Conservation (phyloP, 2,113 vertebrate species). For the Cygnus buccinator region DNA sequence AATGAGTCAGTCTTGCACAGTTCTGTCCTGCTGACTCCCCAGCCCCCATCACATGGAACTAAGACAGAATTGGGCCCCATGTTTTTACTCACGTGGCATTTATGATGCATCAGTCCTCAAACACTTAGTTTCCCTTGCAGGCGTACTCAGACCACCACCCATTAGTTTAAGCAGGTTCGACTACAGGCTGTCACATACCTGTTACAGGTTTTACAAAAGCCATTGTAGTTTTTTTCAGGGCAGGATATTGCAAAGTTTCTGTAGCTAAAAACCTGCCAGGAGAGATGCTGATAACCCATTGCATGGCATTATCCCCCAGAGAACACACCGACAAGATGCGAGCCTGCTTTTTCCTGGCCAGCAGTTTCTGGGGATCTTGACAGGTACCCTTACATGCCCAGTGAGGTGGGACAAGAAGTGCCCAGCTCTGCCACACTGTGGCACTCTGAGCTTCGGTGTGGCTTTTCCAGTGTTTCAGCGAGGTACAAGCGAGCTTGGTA, state of each 20-base stretch:
- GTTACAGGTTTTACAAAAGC: background rate
- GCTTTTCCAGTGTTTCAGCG: background rate
- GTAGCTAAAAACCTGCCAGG: background rate
- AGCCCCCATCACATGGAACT: background rate
- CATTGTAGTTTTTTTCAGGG: background rate
- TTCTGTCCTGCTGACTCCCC: background rate
- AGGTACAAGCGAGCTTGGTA: background rate
- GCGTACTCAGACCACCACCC: background rate
- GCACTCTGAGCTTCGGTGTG: background rate
- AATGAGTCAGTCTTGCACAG: background rate
- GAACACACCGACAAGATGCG: rapidly evolving
- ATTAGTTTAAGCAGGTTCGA: background rate
- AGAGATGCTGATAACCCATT: background rate
- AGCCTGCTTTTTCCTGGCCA: background rate
- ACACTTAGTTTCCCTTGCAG: background rate
- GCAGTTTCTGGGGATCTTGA: background rate
- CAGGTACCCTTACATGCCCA: rapidly evolving
- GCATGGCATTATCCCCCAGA: rapidly evolving
- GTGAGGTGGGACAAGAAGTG: background rate
- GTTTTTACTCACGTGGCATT: background rate
- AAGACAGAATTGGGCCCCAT: background rate
- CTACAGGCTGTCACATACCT: background rate
- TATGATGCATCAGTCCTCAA: background rate
- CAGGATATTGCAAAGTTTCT: background rate
- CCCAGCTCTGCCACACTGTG: background rate